These are phyloP conservation scores for Rhabdornis inornatus DNA, from an alignment of 2,113 vertebrate genomes.

Conservation along the genomic window DNA sequence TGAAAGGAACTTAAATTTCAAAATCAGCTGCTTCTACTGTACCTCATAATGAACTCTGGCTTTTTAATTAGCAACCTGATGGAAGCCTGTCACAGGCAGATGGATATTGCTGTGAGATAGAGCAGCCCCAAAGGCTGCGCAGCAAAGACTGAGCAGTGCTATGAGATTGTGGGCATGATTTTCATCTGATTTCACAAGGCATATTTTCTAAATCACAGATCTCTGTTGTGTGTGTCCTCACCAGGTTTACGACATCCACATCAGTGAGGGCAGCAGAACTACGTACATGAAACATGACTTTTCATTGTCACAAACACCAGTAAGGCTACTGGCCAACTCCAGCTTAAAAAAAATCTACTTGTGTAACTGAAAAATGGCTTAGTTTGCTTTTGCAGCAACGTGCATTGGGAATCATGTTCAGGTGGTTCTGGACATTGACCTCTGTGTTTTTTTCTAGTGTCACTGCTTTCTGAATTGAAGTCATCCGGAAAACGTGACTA, in stretches of 20 bases:
- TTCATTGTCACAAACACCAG: background rate
- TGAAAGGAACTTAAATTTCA: background rate
- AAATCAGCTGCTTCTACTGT: background rate
- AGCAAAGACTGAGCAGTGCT: background rate
- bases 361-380: background rate
- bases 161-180: background rate
- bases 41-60: background rate
- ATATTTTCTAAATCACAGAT: background rate
- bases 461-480: background rate
- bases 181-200: background rate
- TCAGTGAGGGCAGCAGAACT: background rate
- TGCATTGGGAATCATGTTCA: background rate
- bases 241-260: background rate
- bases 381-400: background rate
- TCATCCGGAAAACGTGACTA: background rate
- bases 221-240: background rate
- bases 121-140: background rate
- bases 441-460: background rate
- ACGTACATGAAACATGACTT: background rate
- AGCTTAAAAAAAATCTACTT: background rate
- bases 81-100: background rate
- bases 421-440: background rate
- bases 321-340: background rate
- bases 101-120: fast-evolving
- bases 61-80: background rate